Conservation (phyloP, 2,888 invertebrate genomes). For the Caradrina kadenii region DNA sequence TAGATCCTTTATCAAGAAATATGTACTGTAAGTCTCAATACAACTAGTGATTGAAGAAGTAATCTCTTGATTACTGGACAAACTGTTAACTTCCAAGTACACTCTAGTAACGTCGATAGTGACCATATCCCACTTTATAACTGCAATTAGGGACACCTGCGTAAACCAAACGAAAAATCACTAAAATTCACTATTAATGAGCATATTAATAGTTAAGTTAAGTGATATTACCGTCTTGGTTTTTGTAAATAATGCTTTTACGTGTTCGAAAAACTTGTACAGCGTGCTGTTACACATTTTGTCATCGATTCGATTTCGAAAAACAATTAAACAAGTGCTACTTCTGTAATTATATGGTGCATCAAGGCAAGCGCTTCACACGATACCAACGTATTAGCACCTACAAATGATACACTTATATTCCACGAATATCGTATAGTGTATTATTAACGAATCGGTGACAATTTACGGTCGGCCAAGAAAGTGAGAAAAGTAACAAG, state of each 20-base stretch:
- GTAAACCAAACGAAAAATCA: background rate
- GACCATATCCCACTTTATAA: background rate
- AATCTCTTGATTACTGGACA: too few species aligned
- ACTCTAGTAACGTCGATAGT: too few species aligned
- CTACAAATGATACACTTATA: background rate
- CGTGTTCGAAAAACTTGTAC: background rate
- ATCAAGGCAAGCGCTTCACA: fast-evolving
- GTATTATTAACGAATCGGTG: conserved; percentile 15
- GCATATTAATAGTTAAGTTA: background rate
- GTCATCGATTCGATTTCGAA: conserved; percentile 25
- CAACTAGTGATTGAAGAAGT: too few species aligned
- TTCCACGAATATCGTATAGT: too few species aligned
- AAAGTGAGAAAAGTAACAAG: conserved; percentile 4
- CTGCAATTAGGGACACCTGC: background rate
- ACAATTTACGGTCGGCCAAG: background rate
- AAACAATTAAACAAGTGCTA: too few species aligned
- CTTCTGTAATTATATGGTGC: too few species aligned
- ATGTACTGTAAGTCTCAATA: too few species aligned
- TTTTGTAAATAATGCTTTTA: conserved; percentile 19
- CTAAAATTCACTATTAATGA: background rate
- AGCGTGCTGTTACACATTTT: conserved; percentile 2
- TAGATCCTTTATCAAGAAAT: too few species aligned
- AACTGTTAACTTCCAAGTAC: background rate
- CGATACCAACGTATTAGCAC: too few species aligned
- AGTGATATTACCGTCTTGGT: background rate